Evolutionary conservation across 2,888 invertebrate genomes (phyloP), one percentile per base, ranked within the genome.

Genomic region (Panzeria rudis): DNA sequence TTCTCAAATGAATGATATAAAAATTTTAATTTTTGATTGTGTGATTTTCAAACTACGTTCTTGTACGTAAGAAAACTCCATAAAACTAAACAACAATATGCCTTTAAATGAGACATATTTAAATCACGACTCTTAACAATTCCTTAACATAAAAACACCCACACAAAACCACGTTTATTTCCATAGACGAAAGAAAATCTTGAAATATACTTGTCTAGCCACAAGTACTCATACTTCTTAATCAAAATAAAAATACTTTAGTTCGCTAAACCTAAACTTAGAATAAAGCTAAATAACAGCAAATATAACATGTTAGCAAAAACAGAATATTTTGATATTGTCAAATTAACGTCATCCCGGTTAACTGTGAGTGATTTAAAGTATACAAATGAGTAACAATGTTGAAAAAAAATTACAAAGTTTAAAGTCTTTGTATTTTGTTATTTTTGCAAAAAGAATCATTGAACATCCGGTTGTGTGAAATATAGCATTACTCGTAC

Each of bases 121-220:
- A 41, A 85, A 82, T 78, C 84, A 85, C 82, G 84, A 85, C 41
- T 78, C 44, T 68, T 71, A 47, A 17, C 59, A 82, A 64, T 78
- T 56, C 54, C 59, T 81, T 77, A 29, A 61, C 17, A 17, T 38
- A 62, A 64, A 68, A 50, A 13, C 68, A 41, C 84, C 84, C 61
- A 85, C 84, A 50, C 73, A 56, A 73, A 11, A 47, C 73, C 84
- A 85, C 82, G 84, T 75, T 81, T 71, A 35, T 47, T 47, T 44
- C 44, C 15, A 23, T 25, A 17, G 50, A 50, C 20, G 38, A 59
- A 50, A 17, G 20, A 47, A 35, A 59, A 47, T 41, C 50, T 41
- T 68, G 38, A 61, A 38, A 75, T 47, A 41, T 17, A 61, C 35
- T 11, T 1, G 15, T 54, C 29, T 5, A n/a, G 32, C 17, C 35